These are phyloP conservation scores for Marronus borbonicus DNA, from an alignment of 2,888 invertebrate species.

Conservation along the genomic window DNA sequence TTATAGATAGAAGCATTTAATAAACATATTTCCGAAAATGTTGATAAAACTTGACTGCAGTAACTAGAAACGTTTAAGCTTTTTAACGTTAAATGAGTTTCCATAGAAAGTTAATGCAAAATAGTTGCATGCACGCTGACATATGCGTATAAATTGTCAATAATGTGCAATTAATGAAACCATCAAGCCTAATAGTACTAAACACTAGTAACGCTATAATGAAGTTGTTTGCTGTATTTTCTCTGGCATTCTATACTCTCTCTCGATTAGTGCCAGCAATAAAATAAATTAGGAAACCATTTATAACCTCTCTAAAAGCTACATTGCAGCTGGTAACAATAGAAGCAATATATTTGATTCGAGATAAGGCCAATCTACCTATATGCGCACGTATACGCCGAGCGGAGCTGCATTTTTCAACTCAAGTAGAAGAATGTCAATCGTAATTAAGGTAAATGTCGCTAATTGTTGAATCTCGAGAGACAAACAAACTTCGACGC, in stretches of 20 bases:
- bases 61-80: no score
- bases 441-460: slow-evolving; percentile 32
- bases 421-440: slow-evolving; percentile 11
- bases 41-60: no score
- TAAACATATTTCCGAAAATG: no score
- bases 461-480: slow-evolving; percentile 18
- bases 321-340: slow-evolving; percentile 14
- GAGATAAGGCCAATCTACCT: slow-evolving; percentile 30
- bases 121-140: neutral
- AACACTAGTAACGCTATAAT: neutral
- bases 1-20: no score
- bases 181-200: neutral
- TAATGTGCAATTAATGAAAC: slow-evolving; percentile 11
- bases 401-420: slow-evolving; percentile 1
- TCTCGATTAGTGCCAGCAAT: neutral
- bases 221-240: slow-evolving; percentile 23
- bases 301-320: slow-evolving; percentile 26
- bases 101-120: no score
- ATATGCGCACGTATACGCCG: neutral
- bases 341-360: slow-evolving; percentile 33
- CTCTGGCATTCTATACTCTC: slow-evolving; percentile 2
- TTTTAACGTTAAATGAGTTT: no score
- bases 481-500: neutral
- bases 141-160: neutral
- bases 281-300: slow-evolving; percentile 23